Conservation (phyloP, 2,113 vertebrate species). For the Pedionomus torquatus region DNA sequence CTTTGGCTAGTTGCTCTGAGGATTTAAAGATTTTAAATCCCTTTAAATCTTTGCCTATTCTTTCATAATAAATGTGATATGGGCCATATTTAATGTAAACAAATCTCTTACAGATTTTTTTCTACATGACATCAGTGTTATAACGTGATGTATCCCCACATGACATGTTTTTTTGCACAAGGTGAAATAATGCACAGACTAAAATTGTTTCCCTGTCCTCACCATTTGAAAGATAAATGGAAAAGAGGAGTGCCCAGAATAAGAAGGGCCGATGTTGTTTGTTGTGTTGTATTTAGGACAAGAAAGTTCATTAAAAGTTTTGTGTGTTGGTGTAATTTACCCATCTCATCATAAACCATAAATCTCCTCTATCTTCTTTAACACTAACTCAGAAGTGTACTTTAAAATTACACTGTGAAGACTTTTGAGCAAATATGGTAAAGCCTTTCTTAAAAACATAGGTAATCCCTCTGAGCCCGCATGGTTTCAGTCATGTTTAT, state of each 20-base stretch:
- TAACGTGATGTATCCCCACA: background rate
- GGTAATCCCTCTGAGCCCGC: background rate
- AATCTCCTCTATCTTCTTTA: conserved; percentile 40
- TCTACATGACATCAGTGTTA: fast-evolving
- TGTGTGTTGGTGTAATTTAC: conserved; percentile 5
- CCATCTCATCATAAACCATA: background rate
- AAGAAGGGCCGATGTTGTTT: background rate
- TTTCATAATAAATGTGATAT: background rate
- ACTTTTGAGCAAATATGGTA: conserved; percentile 73
- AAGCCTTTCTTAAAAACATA: conserved; percentile 35
- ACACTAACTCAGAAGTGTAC: conserved; percentile 48
- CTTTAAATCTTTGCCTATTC: background rate
- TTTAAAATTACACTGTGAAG: conserved; percentile 56
- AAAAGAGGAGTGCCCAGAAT: background rate
- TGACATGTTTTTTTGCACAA: background rate
- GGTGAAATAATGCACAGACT: background rate
- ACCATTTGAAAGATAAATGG: background rate
- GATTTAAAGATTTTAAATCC: background rate
- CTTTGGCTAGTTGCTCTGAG: background rate
- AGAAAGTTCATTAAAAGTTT: conserved; percentile 38
- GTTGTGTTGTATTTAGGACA: background rate
- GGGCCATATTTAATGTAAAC: background rate
- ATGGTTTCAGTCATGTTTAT: conserved; percentile 5
- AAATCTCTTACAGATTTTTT: background rate
- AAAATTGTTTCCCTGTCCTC: background rate